These are phyloP conservation scores for Atta colombica DNA, from an alignment of 1,140 invertebrate genomes.

Conservation along the genomic window DNA sequence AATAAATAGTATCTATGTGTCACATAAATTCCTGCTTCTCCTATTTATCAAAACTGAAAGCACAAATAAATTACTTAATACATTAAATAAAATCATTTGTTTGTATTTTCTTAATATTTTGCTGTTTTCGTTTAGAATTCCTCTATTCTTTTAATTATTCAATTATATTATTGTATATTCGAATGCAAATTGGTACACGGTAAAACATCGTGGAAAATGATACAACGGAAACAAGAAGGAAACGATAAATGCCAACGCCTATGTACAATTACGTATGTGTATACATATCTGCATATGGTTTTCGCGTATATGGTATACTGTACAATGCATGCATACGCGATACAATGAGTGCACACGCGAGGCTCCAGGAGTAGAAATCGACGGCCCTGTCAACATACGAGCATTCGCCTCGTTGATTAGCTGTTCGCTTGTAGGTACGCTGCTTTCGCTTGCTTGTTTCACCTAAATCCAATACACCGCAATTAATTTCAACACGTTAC, in stretches of 20 bases:
- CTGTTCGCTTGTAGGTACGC: constrained; percentile 73
- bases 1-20: not conserved
- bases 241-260: constrained; percentile 47
- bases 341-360: constrained; percentile 54
- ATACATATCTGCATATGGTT: constrained; percentile 65
- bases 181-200: not conserved
- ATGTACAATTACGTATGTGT: constrained; percentile 33
- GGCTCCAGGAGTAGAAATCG: constrained; percentile 73
- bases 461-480: constrained; percentile 72
- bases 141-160: not conserved
- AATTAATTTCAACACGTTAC: constrained; percentile 54
- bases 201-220: constrained; percentile 7
- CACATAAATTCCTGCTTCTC: not conserved
- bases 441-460: constrained; percentile 64
- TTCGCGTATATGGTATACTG: constrained; percentile 35
- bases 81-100: not conserved
- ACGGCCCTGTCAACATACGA: constrained; percentile 76
- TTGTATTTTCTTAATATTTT: not conserved
- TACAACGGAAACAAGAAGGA: constrained; percentile 8
- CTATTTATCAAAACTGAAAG: constrained; percentile 28
- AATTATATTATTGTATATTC: not conserved
- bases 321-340: constrained; percentile 41
- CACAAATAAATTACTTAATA: not conserved
- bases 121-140: not conserved
- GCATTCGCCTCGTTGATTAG: constrained; percentile 77